Percentiles rank a stretch among this genome's conserved stretches.
Conservation (phyloP, 2,797 vertebrate genomes). For the Molossus alvarezi region DNA sequence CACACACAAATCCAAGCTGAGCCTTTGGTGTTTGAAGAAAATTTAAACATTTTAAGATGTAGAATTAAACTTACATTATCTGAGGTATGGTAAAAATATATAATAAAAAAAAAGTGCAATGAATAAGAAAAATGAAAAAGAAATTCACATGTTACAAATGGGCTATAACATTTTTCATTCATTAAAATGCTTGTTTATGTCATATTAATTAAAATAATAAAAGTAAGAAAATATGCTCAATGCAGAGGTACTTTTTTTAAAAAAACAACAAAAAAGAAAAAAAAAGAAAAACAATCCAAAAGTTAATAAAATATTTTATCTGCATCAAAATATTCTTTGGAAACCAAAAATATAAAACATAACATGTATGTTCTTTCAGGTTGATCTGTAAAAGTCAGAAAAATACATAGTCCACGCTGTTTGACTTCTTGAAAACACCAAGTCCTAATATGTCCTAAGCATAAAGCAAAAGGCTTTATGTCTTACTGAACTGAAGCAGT, state of each 20-base stretch:
- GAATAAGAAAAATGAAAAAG: conserved; percentile 69
- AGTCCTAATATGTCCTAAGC: background rate
- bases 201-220: conserved; percentile 83
- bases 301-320: conserved; percentile 78
- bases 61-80: conserved; percentile 66
- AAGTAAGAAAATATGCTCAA: conserved; percentile 83
- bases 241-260: conserved; percentile 83
- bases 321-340: conserved; percentile 82
- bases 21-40: conserved; percentile 59
- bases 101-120: conserved; percentile 85
- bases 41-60: conserved; percentile 68
- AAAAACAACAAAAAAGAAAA: background rate
- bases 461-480: conserved; percentile 47
- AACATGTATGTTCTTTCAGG: conserved; percentile 70
- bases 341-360: conserved; percentile 82
- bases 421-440: conserved; percentile 56
- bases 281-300: background rate
- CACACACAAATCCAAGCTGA: conserved; percentile 33
- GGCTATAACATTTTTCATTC: conserved; percentile 71
- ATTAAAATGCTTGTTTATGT: conserved; percentile 83
- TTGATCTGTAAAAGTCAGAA: conserved; percentile 76
- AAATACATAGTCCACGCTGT: conserved; percentile 36
- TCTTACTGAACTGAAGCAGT: background rate
- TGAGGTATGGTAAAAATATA: conserved; percentile 86
- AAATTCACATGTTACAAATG: conserved; percentile 61